phyloP scores from a whole-genome alignment of 2,113 vertebrate genomes.

The Erythrocebus patas region DNA sequence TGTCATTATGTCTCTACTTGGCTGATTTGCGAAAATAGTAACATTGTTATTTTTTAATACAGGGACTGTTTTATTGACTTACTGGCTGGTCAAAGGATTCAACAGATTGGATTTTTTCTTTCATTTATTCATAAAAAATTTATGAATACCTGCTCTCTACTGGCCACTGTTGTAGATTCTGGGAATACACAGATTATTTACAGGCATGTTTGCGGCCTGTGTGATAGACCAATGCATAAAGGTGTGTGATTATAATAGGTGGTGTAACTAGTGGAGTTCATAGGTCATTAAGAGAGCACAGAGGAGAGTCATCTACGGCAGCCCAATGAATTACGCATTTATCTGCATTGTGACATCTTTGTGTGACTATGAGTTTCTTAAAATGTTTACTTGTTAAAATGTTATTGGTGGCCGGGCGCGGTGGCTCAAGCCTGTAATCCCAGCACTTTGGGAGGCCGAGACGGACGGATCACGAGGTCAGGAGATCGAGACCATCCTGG shows the following conservation, averaged over 20 bases:
- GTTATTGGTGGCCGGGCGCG: too few relatives aligned
- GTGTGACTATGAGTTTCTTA: not conserved
- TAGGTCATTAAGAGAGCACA: not conserved
- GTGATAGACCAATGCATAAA: not conserved
- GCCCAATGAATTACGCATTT: not conserved
- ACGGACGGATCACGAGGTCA: too few relatives aligned
- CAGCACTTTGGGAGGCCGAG: too few relatives aligned
- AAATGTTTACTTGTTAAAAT: not conserved
- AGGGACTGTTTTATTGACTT: not conserved
- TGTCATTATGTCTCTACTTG: not conserved
- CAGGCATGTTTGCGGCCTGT: not conserved
- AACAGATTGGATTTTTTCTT: not conserved
- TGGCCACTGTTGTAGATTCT: not conserved
- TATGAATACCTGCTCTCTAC: not conserved
- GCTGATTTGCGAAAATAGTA: not conserved
- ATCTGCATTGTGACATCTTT: not conserved
- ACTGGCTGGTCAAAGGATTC: not conserved
- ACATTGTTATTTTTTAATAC: conserved; percentile 18
- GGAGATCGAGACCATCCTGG: too few relatives aligned
- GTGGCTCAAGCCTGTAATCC: too few relatives aligned
- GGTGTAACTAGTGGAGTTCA: not conserved
- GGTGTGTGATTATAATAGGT: not conserved
- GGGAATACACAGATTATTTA: not conserved
- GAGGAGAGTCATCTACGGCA: not conserved
- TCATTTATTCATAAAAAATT: conserved; percentile 2